Conservation (phyloP, 2,113 vertebrate genomes). For the Oncorhynchus gorbuscha region DNA sequence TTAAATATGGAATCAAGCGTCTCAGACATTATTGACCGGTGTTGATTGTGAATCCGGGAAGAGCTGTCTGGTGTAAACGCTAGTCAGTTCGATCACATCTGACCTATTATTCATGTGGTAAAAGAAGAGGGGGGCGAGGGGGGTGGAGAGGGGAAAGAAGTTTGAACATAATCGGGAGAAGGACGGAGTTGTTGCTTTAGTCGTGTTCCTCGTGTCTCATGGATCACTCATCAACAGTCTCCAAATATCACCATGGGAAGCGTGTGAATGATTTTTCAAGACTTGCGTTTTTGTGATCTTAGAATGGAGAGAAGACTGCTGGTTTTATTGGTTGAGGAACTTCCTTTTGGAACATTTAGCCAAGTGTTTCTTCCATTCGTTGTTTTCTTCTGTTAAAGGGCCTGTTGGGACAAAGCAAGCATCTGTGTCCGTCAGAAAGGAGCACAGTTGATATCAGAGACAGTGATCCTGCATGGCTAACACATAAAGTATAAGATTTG, state of each 20-base stretch:
- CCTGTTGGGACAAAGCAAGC: too few relatives aligned
- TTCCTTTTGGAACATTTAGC: too few relatives aligned
- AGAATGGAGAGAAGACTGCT: background rate
- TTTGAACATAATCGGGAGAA: slow-evolving; percentile 12
- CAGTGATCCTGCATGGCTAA: too few relatives aligned
- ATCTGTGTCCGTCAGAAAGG: too few relatives aligned
- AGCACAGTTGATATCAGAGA: too few relatives aligned
- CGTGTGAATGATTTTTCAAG: background rate
- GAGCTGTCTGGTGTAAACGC: slow-evolving; percentile 57
- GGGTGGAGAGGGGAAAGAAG: background rate
- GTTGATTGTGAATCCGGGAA: slow-evolving; percentile 71
- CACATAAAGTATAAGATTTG: too few relatives aligned
- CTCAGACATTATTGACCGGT: slow-evolving; percentile 68
- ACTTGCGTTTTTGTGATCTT: background rate
- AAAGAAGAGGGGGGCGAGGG: slow-evolving; percentile 25
- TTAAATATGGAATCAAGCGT: slow-evolving; percentile 70
- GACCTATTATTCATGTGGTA: slow-evolving; percentile 64
- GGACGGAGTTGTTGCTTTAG: background rate
- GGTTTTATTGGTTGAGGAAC: background rate
- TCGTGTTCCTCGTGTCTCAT: background rate
- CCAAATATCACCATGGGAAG: background rate
- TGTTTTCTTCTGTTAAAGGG: too few relatives aligned
- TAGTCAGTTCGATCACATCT: slow-evolving; percentile 64
- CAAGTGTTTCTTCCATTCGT: too few relatives aligned
- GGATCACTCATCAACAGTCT: slow-evolving; percentile 1